phyloP scores from a whole-genome alignment of 2,797 vertebrate species.

The Caiman crocodilus region DNA sequence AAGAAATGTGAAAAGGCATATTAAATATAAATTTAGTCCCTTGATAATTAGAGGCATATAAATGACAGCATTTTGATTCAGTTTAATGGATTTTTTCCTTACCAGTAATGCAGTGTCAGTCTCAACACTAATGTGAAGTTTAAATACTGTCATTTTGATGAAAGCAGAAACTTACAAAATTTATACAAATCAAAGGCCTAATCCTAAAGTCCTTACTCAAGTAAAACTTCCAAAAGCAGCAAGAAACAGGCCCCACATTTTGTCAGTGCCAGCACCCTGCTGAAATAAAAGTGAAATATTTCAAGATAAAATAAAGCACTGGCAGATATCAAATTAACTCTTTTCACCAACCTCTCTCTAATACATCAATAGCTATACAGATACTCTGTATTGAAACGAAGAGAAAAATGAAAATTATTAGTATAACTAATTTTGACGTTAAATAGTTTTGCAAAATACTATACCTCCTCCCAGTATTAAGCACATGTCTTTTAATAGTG shows the following conservation, averaged over 20 bases:
- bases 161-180: slow-evolving; percentile 34
- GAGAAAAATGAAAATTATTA: background rate
- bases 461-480: background rate
- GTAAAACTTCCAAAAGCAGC: background rate
- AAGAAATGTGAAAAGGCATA: slow-evolving; percentile 27
- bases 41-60: slow-evolving; percentile 37
- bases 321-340: background rate
- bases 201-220: background rate
- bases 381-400: background rate
- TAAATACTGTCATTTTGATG: slow-evolving; percentile 43
- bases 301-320: background rate
- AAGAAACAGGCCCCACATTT: slow-evolving; percentile 10
- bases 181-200: slow-evolving; percentile 20
- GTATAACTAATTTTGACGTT: background rate
- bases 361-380: background rate
- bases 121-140: slow-evolving; percentile 13
- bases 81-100: slow-evolving; percentile 44
- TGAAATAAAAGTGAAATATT: background rate
- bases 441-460: background rate
- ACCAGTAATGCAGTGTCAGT: slow-evolving; percentile 27
- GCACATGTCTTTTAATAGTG: background rate
- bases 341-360: background rate
- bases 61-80: slow-evolving; percentile 58
- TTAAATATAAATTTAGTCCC: slow-evolving; percentile 27
- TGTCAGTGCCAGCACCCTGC: background rate